Evolutionary conservation across 1,140 invertebrate species (phyloP).

Genomic region (Wiebesia pumilae): DNA sequence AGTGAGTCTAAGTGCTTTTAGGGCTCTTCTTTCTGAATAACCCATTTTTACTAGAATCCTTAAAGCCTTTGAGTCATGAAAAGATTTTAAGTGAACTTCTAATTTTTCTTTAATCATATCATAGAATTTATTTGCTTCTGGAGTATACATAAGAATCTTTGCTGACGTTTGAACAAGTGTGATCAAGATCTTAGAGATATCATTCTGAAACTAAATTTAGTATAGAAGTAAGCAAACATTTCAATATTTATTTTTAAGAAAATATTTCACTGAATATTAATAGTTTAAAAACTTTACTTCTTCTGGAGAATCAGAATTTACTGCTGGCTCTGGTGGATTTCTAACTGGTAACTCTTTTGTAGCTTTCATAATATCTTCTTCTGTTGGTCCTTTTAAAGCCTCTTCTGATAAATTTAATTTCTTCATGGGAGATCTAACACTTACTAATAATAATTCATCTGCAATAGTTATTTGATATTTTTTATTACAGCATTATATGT

Average conservation of each 20-base stretch:
- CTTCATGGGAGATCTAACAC: constrained; percentile 57
- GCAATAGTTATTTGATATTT: constrained; percentile 50
- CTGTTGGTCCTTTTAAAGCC: constrained; percentile 67
- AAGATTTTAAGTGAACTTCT: constrained; percentile 65
- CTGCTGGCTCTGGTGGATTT: constrained; percentile 61
- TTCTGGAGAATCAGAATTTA: constrained; percentile 60
- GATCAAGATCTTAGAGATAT: constrained; percentile 80
- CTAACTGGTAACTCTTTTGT: constrained; percentile 66
- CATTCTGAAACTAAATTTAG: constrained; percentile 77
- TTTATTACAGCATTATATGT: background rate
- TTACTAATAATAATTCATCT: constrained; percentile 72
- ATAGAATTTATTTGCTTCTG: constrained; percentile 76
- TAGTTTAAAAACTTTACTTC: constrained; percentile 62
- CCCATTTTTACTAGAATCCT: constrained; percentile 79
- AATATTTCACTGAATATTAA: background rate
- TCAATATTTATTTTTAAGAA: constrained; percentile 9
- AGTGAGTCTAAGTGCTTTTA: constrained; percentile 74
- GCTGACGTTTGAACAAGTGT: constrained; percentile 80
- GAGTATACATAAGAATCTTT: constrained; percentile 77
- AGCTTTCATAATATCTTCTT: constrained; percentile 67
- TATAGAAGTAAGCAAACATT: constrained; percentile 20
- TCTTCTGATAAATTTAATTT: constrained; percentile 66
- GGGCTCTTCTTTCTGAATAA: constrained; percentile 76
- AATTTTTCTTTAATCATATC: constrained; percentile 73
- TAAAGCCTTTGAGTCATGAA: constrained; percentile 72